Evolutionary conservation across 2,888 invertebrate genomes (phyloP).

Genomic region (Plagodis pulveraria): DNA sequence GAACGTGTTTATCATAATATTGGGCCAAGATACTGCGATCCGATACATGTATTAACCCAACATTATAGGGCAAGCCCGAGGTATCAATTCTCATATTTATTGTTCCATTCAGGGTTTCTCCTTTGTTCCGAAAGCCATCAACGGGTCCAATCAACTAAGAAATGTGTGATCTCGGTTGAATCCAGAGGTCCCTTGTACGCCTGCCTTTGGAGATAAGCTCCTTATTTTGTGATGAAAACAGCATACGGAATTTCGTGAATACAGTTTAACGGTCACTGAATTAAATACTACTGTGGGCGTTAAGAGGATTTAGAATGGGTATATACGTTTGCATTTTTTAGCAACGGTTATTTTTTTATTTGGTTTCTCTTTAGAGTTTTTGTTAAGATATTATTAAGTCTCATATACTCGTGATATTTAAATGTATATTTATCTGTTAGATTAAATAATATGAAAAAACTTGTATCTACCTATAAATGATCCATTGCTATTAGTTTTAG

Average conservation of each 20-base stretch:
- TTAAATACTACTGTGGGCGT: slow-evolving; percentile 1
- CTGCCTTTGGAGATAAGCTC: slow-evolving; percentile 70
- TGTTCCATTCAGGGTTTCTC: slow-evolving; percentile 48
- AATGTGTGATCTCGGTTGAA: slow-evolving; percentile 74
- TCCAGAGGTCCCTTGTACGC: slow-evolving; percentile 39
- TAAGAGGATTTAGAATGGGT: too few species aligned
- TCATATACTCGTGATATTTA: too few species aligned
- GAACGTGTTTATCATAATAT: too few species aligned
- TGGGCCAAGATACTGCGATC: slow-evolving; percentile 2
- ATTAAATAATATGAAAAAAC: too few species aligned
- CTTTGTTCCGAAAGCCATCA: slow-evolving; percentile 80
- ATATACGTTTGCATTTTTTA: too few species aligned
- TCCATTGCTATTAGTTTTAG: too few species aligned
- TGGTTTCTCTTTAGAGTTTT: too few species aligned
- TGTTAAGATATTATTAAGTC: too few species aligned
- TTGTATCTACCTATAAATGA: too few species aligned
- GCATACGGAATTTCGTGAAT: slow-evolving; percentile 32
- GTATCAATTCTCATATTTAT: slow-evolving; percentile 33
- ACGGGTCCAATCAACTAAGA: slow-evolving; percentile 79
- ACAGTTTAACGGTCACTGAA: slow-evolving; percentile 23
- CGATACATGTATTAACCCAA: slow-evolving; percentile 2
- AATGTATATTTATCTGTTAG: too few species aligned
- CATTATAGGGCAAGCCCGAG: slow-evolving; percentile 13
- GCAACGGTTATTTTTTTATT: too few species aligned
- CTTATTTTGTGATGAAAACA: slow-evolving; percentile 68